Evolutionary conservation across 2,113 vertebrate genomes (phyloP).

Genomic region (Dasyornis broadbenti): DNA sequence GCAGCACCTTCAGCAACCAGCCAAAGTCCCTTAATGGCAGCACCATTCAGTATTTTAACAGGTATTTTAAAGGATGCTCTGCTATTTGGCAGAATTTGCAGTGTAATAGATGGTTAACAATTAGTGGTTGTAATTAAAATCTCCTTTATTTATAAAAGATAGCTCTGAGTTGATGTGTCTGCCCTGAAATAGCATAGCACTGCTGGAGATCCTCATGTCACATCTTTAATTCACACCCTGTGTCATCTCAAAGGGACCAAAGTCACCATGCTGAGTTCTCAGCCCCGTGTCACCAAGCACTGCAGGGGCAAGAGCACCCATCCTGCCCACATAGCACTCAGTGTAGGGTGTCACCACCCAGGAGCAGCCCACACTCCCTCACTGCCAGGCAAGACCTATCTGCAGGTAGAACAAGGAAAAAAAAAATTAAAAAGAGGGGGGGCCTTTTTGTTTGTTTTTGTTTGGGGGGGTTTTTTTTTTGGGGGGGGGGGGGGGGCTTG

Average conservation of each 20-base stretch:
- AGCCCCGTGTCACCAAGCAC: rapidly evolving
- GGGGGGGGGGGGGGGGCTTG: too few species aligned
- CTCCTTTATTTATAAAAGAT: background rate
- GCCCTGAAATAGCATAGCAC: background rate
- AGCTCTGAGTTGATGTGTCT: background rate
- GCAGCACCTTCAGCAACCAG: background rate
- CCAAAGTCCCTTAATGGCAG: background rate
- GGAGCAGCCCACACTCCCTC: background rate
- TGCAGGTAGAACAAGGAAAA: background rate
- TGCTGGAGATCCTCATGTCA: background rate
- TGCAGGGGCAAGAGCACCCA: background rate
- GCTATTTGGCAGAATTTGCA: background rate
- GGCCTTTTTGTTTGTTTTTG: background rate
- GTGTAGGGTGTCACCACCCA: background rate
- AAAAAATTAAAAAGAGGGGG: background rate
- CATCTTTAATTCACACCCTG: background rate
- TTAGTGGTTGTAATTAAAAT: background rate
- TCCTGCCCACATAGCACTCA: background rate
- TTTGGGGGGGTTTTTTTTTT: too few species aligned
- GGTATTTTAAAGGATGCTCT: background rate
- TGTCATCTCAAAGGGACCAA: background rate
- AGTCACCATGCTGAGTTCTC: background rate
- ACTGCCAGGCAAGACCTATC: background rate
- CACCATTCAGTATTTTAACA: background rate
- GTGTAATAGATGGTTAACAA: background rate